Conservation (phyloP, 2,797 vertebrate species). For the Xiphorhynchus erythropygius region DNA sequence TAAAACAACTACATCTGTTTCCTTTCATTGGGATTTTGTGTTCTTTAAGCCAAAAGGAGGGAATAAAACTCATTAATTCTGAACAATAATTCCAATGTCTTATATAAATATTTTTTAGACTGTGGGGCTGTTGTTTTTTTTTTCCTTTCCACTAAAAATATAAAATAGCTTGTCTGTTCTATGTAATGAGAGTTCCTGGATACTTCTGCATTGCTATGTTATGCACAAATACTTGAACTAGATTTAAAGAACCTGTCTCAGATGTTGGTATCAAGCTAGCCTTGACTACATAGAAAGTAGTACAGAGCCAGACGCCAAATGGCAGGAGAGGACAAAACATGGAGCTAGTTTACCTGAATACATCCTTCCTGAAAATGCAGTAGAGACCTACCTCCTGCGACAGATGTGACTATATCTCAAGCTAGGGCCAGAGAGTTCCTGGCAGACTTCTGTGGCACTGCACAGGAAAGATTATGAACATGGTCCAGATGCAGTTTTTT, state of each 20-base stretch:
- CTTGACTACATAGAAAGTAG: neutral
- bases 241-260: conserved; percentile 28
- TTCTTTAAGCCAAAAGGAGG: conserved; percentile 71
- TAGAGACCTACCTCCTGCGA: neutral
- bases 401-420: neutral
- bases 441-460: neutral
- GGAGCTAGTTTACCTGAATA: neutral
- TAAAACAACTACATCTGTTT: conserved; percentile 77
- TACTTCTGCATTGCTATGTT: neutral
- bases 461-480: neutral
- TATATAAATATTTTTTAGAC: conserved; percentile 68
- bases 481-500: neutral
- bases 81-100: conserved; percentile 66
- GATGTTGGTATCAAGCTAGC: conserved; percentile 6
- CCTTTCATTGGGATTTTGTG: conserved; percentile 76
- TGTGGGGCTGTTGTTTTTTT: neutral
- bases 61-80: conserved; percentile 72
- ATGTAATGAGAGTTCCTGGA: conserved; percentile 24
- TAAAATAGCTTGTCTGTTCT: conserved; percentile 32
- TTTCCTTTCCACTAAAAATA: conserved; percentile 38
- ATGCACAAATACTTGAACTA: neutral
- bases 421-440: neutral
- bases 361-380: neutral
- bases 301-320: neutral
- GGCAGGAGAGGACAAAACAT: neutral